A percentile compares a stretch with the other conserved stretches of the same genome.
Evolutionary conservation across 2,888 invertebrate genomes (phyloP).

Genomic region (Drosophila picticornis): DNA sequence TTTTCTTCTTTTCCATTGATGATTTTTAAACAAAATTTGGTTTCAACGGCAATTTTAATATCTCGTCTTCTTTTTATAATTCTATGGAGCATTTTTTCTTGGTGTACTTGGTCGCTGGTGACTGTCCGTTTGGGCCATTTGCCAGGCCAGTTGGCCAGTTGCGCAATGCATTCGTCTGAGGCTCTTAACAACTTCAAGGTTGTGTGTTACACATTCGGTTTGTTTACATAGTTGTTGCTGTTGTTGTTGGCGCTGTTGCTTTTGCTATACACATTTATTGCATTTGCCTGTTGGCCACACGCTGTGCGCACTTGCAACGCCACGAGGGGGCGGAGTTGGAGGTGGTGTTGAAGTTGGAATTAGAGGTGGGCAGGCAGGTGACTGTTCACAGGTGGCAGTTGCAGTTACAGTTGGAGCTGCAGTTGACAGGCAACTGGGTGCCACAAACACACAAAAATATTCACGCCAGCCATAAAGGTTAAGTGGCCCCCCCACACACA

Average conservation of each 20-base stretch:
- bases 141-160: constrained; percentile 41
- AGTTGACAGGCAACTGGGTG: constrained; percentile 31
- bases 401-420: constrained; percentile 10
- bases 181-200: constrained; percentile 55
- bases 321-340: not conserved
- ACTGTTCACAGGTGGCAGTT: constrained; percentile 16
- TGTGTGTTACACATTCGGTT: constrained; percentile 56
- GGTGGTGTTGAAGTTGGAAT: constrained; percentile 20
- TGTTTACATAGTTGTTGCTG: constrained; percentile 42
- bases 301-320: constrained; percentile 33
- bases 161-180: constrained; percentile 49
- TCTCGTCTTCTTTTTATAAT: not conserved
- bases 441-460: constrained; percentile 1
- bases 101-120: constrained; percentile 8
- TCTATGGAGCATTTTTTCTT: not conserved
- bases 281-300: constrained; percentile 49
- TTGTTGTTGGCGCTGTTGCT: constrained; percentile 13
- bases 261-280: constrained; percentile 36
- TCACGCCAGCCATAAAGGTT: constrained; percentile 46
- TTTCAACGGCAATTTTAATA: not conserved
- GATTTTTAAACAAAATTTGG: not conserved
- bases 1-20: not conserved
- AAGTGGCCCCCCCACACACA: constrained; percentile 48
- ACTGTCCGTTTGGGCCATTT: constrained; percentile 55
- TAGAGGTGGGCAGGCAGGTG: constrained; percentile 1